Evolutionary conservation across 1,140 invertebrate species (phyloP), one percentile per base, ranked within the genome.

Genomic region (Hypothenemus hampei): DNA sequence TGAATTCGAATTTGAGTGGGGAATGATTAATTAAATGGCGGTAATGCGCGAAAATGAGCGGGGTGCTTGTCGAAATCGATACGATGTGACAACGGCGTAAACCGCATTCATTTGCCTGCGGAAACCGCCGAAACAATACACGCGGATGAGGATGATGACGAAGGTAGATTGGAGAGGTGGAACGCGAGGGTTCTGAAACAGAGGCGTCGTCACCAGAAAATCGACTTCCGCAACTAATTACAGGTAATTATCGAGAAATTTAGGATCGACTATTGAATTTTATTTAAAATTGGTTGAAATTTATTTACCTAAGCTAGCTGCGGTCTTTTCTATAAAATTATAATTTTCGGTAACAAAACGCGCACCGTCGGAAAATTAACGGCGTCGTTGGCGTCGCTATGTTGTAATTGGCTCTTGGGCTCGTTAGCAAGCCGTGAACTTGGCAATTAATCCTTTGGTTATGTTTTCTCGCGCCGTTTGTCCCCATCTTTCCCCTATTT

Each of bases 371-470:
- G 45, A 47, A 47, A 47, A 47, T 39, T 49, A 49, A 39, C 33
- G 20, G 33, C 47, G 47, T 39, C 33, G 33, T 49, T 35, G 33
- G 18, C 47, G 47, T 49, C 65, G 62, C 58, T 58, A 48, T n/a
- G n/a, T n/a, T 57, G 51, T 64, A 66, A 66, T 66, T 66, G 62
- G 60, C 65, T 65, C 63, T 43, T 52, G 63, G 65, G 61, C 65
- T 64, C 63, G 65, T 66, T 66, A 66, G 63, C 65, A 70, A 70
- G 69, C 69, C 66, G 70, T 70, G 69, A 72, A 70, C 67, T 72
- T 72, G 63, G 68, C 70, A 71, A 71, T 71, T 71, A 71, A 71
- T 71, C 68, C 68, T 67, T 67, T 69, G 68, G 69, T 67, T 70
- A 64, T 62, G 66, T 44, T 43, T 3, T n/a, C 49, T n/a, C 33